Evolutionary conservation across 2,888 invertebrate species (phyloP).

Genomic region (Acrobasis repandana): DNA sequence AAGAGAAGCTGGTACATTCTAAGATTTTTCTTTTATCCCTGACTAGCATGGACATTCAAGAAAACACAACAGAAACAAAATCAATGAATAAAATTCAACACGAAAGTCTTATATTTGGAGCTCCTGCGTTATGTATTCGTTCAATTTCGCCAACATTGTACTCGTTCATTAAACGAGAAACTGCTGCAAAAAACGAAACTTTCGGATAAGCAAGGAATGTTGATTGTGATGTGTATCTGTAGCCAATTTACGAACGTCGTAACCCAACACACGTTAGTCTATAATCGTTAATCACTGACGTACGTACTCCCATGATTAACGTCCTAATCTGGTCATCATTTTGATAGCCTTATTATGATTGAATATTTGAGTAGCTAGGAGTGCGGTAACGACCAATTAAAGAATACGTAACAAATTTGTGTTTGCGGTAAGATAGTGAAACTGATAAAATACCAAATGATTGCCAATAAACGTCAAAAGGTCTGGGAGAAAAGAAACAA

Average conservation of each 20-base stretch:
- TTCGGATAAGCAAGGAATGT: slow-evolving; percentile 5
- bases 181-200: slow-evolving; percentile 17
- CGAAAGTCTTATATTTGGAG: not conserved
- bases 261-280: not conserved
- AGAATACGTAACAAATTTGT: not conserved
- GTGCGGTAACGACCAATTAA: not conserved
- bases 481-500: no score
- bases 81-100: not conserved
- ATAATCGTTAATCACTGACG: not conserved
- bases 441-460: no score
- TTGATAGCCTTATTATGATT: not conserved
- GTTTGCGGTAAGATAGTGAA: not conserved
- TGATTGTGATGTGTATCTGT: slow-evolving; percentile 7
- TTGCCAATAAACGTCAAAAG: no score
- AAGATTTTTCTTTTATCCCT: no score
- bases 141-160: slow-evolving; percentile 9
- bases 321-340: not conserved
- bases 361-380: not conserved
- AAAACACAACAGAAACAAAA: not conserved
- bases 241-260: not conserved
- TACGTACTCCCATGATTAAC: not conserved
- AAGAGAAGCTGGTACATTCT: no score
- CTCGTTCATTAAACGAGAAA: slow-evolving; percentile 5
- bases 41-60: not conserved
- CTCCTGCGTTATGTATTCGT: not conserved